Evolutionary conservation across 2,888 invertebrate genomes (phyloP), one percentile per base, ranked within the genome.

Genomic region (Ctena decussata): DNA sequence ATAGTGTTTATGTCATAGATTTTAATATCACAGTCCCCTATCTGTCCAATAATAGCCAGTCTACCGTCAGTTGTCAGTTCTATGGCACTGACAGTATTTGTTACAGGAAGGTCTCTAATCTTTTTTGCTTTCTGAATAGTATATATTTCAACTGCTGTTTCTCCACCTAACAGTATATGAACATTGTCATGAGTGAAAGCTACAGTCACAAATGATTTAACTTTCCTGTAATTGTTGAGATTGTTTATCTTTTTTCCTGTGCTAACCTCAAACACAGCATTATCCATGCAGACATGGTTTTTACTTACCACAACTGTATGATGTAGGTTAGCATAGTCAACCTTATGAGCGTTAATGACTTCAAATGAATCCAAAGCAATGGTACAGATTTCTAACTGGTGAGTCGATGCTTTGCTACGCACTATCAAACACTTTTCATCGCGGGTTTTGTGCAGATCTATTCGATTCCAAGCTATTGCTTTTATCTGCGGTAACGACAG

Each of bases 11-110:
- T 76, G 44, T 89, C 87, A 73, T 82, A 83, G 37, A 91, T 78
- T 57, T 87, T 90, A 74, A 93, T 92, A 24, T 83, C 76, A 75
- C 94, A 93, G 77, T 90, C 91, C 12, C 88, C 82, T 18, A 85
- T 86, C 57, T 91, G 85, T 37, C 93, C 94, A 24, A 92, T 84
- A 49, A 91, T 92, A 24, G 86, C 90, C 11, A 83, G 37, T 18
- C 84, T 78, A 44, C 92, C 90, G 80, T 93, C 93, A 1, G 72
- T 30, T 0, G 92, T 90, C 35, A 91, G 44, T 41, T 86, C 65
- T 46, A 93, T 90, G 15, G 72, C 72, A 69, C 90, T 91, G 0
- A 91, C 91, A 30, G 80, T 72, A 41, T 91, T 84, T 5, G 87
- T 77, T 0, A 89, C 80, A 18, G 87, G 77, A 30, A 90, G 30